Evolutionary conservation across 2,797 vertebrate genomes (phyloP).

Genomic region (Fratercula arctica): DNA sequence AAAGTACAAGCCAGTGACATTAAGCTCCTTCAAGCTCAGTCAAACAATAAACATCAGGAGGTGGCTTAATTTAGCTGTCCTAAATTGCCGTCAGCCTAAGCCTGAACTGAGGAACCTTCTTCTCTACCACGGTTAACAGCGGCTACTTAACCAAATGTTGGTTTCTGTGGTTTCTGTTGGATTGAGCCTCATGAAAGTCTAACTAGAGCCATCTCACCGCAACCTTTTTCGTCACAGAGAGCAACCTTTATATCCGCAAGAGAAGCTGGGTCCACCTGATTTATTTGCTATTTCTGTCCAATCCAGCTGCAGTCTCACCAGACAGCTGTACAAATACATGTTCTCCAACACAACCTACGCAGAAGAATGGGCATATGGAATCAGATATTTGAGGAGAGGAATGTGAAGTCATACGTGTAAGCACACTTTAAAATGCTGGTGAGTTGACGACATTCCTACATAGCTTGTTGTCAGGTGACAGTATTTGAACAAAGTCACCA

Average conservation of each 20-base stretch:
- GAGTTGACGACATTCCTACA: neutral
- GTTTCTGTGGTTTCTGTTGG: conserved; percentile 13
- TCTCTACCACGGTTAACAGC: neutral
- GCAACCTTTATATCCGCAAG: neutral
- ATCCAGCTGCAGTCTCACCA: neutral
- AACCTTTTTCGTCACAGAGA: neutral
- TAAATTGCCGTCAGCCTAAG: neutral
- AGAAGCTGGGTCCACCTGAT: neutral
- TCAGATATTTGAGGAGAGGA: neutral
- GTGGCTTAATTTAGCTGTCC: neutral
- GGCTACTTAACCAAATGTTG: neutral
- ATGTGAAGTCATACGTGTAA: neutral
- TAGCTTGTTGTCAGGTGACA: neutral
- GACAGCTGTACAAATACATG: neutral
- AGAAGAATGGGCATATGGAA: neutral
- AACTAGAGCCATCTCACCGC: neutral
- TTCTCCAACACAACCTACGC: neutral
- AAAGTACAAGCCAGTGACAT: neutral
- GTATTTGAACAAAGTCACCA: neutral
- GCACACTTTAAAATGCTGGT: neutral
- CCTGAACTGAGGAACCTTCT: conserved; percentile 2
- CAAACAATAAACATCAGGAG: neutral
- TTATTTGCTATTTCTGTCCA: neutral
- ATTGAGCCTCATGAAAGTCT: neutral
- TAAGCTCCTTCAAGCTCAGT: neutral